These are phyloP conservation scores for Dolomedes plantarius DNA, from an alignment of 2,888 invertebrate species.

Conservation along the genomic window DNA sequence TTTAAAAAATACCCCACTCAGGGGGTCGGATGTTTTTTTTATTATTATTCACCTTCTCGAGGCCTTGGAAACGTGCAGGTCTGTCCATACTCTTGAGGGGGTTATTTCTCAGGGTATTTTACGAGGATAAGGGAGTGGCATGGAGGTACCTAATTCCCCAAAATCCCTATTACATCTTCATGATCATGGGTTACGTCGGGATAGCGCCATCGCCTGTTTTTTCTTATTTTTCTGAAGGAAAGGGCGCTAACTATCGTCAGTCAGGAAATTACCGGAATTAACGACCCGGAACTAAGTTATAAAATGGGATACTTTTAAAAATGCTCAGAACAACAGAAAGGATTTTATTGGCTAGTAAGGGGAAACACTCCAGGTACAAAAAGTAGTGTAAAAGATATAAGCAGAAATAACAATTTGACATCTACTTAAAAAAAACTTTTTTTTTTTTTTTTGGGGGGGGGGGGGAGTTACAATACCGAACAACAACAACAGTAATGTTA, in stretches of 20 bases:
- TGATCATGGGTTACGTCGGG: slow-evolving; percentile 33
- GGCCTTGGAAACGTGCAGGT: slow-evolving; percentile 56
- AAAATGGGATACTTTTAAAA: no score
- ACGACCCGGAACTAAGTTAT: no score
- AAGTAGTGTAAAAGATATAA: no score
- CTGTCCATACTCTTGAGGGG: slow-evolving; percentile 60
- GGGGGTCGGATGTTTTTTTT: slow-evolving; percentile 32
- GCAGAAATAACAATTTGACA: no score
- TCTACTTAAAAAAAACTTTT: no score
- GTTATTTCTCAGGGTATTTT: slow-evolving; percentile 64
- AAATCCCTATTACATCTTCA: slow-evolving; percentile 43
- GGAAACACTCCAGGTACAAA: no score
- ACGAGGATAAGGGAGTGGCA: slow-evolving; percentile 31
- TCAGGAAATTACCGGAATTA: no score
- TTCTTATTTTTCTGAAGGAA: neutral
- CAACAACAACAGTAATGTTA: no score
- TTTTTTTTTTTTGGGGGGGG: no score
- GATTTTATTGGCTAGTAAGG: no score
- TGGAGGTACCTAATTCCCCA: slow-evolving; percentile 55
- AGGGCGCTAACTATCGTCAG: slow-evolving; percentile 2
- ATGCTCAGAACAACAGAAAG: no score
- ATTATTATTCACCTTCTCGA: slow-evolving; percentile 21
- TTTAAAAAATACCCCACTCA: slow-evolving; percentile 52
- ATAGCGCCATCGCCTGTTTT: neutral
- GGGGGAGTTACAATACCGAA: no score